These are phyloP conservation scores for Cydia strobilella DNA, from an alignment of 1,140 invertebrate species.

Conservation along the genomic window DNA sequence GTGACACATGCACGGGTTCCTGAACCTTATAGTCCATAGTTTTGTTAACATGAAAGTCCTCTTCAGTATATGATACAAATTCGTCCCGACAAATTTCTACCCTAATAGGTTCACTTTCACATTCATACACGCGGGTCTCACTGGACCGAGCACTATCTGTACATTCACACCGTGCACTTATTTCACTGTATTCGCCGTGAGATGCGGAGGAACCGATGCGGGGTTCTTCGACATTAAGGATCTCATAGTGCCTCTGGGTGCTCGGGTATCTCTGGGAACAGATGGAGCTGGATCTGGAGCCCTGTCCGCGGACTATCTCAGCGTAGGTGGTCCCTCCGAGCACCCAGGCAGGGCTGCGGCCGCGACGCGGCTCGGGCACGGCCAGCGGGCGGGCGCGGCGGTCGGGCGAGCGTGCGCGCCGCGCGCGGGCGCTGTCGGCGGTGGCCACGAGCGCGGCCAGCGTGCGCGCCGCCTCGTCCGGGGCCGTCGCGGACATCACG, in stretches of 20 bases:
- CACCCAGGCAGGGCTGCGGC: conserved; percentile 85
- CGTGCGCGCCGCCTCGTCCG: conserved; percentile 57
- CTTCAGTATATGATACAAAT: conserved; percentile 27
- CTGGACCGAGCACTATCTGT: conserved; percentile 34
- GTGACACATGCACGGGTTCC: background rate
- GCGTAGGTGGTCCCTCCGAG: conserved; percentile 88
- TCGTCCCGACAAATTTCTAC: conserved; percentile 35
- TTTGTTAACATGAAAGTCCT: conserved; percentile 32
- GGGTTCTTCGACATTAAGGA: conserved; percentile 30
- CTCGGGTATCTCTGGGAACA: conserved; percentile 47
- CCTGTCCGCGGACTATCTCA: conserved; percentile 85
- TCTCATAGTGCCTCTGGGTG: conserved; percentile 43
- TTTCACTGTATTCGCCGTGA: conserved; percentile 17
- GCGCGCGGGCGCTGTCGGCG: conserved; percentile 58
- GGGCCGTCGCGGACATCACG: conserved; percentile 67
- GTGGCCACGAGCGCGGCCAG: conserved; percentile 60
- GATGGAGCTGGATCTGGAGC: conserved; percentile 64
- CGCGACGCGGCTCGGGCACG: conserved; percentile 28
- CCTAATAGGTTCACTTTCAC: conserved; percentile 48
- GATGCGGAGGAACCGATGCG: conserved; percentile 12
- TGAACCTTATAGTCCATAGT: conserved; percentile 31
- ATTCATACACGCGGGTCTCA: conserved; percentile 43
- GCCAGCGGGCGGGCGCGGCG: conserved; percentile 39
- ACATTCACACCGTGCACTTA: conserved; percentile 32
- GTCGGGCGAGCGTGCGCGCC: conserved; percentile 42